phyloP scores from a whole-genome alignment of 1,140 invertebrate genomes.

The Parasteatoda tepidariorum region DNA sequence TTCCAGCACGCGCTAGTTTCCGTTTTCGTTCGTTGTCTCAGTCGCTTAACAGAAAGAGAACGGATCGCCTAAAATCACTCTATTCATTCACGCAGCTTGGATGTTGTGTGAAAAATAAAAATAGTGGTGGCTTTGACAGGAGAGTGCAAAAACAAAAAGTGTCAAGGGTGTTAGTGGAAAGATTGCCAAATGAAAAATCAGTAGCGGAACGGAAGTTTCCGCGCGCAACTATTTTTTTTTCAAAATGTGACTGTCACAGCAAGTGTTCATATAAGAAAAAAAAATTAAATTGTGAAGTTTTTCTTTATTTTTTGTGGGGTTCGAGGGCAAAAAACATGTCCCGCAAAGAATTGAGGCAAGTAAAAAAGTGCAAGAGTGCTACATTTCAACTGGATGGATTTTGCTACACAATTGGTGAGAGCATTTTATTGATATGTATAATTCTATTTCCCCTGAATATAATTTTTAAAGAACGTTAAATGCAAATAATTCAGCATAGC shows the following conservation, averaged over 20 bases:
- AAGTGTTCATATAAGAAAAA: not conserved
- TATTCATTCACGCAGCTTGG: not conserved
- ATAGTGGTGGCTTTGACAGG: not conserved
- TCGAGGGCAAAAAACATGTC: constrained; percentile 27
- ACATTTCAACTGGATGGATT: constrained; percentile 83
- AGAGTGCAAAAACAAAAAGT: not conserved
- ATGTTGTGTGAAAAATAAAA: not conserved
- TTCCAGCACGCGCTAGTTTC: constrained; percentile 42
- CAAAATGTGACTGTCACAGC: too few relatives aligned
- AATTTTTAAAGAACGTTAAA: too few relatives aligned
- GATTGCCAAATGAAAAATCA: not conserved
- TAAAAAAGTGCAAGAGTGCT: constrained; percentile 82
- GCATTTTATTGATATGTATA: too few relatives aligned
- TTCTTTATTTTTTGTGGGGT: not conserved
- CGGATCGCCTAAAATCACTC: constrained; percentile 2
- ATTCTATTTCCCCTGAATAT: too few relatives aligned
- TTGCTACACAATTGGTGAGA: constrained; percentile 82
- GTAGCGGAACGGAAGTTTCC: constrained; percentile 32
- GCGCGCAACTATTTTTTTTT: not conserved
- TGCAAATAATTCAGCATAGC: too few relatives aligned
- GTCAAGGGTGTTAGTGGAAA: not conserved
- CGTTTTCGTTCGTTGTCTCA: constrained; percentile 24
- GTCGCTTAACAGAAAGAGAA: constrained; percentile 17
- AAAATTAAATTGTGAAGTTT: not conserved
- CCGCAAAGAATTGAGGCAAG: constrained; percentile 64